phyloP scores from a whole-genome alignment of 2,113 vertebrate species.

The Zosterops pallidus region DNA sequence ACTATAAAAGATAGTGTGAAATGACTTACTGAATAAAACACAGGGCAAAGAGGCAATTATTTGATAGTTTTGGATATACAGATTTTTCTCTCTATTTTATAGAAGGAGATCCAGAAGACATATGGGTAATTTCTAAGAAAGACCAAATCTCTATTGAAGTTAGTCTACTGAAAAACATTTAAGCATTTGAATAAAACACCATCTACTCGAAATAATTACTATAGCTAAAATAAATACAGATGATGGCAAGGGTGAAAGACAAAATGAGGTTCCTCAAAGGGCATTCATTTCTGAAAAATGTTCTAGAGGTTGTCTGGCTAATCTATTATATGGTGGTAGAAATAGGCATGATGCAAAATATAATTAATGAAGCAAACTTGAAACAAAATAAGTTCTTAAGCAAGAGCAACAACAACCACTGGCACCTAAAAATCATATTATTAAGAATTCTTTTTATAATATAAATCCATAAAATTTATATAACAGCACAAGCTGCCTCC shows the following conservation, averaged over 20 bases:
- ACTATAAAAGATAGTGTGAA: background rate
- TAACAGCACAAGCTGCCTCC: background rate
- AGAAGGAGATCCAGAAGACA: background rate
- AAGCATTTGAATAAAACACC: background rate
- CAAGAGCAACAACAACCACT: background rate
- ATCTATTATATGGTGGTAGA: background rate
- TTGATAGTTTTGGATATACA: background rate
- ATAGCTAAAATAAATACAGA: background rate
- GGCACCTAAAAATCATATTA: background rate
- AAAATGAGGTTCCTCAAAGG: background rate
- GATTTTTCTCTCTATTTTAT: background rate
- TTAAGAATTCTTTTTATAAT: background rate
- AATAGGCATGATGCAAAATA: background rate
- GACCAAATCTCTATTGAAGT: background rate
- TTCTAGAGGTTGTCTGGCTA: background rate
- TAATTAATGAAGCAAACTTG: background rate
- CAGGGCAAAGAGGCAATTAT: background rate
- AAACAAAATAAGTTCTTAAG: background rate
- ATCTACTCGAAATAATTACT: background rate
- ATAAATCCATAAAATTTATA: background rate
- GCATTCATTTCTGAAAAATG: background rate
- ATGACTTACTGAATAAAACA: background rate
- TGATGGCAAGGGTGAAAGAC: background rate
- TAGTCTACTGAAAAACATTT: background rate
- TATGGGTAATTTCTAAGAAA: background rate